Evolutionary conservation across 2,888 invertebrate genomes (phyloP).

Genomic region (Cinara cedri): DNA sequence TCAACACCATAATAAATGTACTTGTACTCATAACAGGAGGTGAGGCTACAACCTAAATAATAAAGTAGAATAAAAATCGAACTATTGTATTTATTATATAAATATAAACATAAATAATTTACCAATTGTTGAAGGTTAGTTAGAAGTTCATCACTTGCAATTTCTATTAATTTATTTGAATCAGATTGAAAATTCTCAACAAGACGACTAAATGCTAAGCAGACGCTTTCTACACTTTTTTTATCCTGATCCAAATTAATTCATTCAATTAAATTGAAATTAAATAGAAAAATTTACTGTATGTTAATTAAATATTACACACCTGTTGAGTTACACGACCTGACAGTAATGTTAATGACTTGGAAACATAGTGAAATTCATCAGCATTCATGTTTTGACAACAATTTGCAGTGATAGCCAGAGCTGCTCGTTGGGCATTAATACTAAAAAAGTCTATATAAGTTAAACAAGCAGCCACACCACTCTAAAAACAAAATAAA

Average conservation of each 20-base stretch:
- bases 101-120: conserved; percentile 61
- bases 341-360: conserved; percentile 85
- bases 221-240: conserved; percentile 96
- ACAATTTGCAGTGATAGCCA: conserved; percentile 97
- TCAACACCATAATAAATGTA: conserved; percentile 94
- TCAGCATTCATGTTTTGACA: conserved; percentile 91
- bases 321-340: conserved; percentile 67
- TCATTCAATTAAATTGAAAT: neutral
- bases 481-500: conserved; percentile 71
- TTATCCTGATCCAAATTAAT: conserved; percentile 71
- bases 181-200: conserved; percentile 96
- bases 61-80: conserved; percentile 8
- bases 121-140: conserved; percentile 92
- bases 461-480: conserved; percentile 93
- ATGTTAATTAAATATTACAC: conserved; percentile 3
- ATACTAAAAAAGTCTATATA: conserved; percentile 99
- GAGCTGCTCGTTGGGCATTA: conserved; percentile 93
- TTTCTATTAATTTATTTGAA: conserved; percentile 87
- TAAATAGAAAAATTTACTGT: neutral
- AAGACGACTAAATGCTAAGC: conserved; percentile 92
- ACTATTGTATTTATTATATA: neutral
- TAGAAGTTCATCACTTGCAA: conserved; percentile 87
- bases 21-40: conserved; percentile 94
- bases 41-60: conserved; percentile 79
- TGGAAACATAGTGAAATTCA: conserved; percentile 91